Conservation (phyloP, 2,888 invertebrate genomes). For the Embidobia sp. region DNA sequence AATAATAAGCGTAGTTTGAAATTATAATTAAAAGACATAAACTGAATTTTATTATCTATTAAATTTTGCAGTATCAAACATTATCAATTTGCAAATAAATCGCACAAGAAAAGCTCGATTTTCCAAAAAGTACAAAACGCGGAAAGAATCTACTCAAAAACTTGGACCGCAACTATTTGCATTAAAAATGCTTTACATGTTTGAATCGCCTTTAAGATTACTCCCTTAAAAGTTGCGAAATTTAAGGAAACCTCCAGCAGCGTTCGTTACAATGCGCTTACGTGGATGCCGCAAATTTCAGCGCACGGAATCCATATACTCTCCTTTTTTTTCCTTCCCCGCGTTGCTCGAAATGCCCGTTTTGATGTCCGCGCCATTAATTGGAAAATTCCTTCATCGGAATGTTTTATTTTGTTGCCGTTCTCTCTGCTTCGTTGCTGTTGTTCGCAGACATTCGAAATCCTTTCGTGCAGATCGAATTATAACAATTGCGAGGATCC, state of each 20-base stretch:
- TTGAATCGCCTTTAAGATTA: no score
- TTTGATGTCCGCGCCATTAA: slow-evolving; percentile 27
- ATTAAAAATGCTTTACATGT: no score
- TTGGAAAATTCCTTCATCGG: slow-evolving; percentile 38
- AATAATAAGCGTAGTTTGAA: no score
- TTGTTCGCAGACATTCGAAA: slow-evolving; percentile 2
- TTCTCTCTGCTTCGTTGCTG: background rate
- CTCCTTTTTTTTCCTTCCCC: background rate
- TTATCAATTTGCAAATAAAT: no score
- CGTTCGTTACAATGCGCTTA: background rate
- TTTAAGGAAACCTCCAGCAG: background rate
- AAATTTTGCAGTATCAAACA: no score
- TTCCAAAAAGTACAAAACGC: no score
- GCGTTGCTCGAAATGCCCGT: slow-evolving; percentile 1
- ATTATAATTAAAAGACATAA: no score
- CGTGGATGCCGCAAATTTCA: slow-evolving; percentile 20
- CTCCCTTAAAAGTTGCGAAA: no score
- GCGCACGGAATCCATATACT: slow-evolving; percentile 13
- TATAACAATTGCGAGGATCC: slow-evolving; percentile 30
- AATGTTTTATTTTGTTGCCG: slow-evolving; percentile 18
- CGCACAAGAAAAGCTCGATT: no score
- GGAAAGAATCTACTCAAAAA: no score
- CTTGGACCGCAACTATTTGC: no score
- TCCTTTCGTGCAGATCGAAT: slow-evolving; percentile 33
- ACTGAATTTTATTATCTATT: no score